A percentile compares a stretch with the other conserved stretches of the same genome.
Evolutionary conservation across 2,113 vertebrate genomes (phyloP).

Genomic region (Tyrannus savana): DNA sequence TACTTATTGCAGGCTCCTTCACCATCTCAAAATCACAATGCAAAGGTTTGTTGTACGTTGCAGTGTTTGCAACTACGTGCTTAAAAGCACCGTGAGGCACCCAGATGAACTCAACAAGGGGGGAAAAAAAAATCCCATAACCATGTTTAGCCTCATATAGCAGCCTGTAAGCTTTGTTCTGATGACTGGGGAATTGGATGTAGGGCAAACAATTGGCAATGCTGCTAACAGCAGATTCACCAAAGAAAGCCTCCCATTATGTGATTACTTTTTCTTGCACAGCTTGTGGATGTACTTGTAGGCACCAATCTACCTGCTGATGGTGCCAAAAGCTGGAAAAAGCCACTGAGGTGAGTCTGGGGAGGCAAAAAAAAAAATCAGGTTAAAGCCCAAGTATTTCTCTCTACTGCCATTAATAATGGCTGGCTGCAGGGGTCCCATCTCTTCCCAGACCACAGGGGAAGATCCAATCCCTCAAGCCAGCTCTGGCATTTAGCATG

Average conservation of each 20-base stretch:
- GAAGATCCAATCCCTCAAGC: not conserved
- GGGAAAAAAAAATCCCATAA: not conserved
- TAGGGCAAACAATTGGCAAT: not conserved
- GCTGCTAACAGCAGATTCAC: not conserved
- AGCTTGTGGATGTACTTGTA: not conserved
- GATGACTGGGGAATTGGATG: not conserved
- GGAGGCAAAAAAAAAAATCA: not conserved
- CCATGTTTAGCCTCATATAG: not conserved
- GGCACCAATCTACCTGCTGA: not conserved
- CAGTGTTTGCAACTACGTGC: not conserved
- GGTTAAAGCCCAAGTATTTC: not conserved
- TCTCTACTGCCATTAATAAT: not conserved
- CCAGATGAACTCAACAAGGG: not conserved
- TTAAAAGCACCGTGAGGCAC: not conserved
- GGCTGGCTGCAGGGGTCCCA: not conserved
- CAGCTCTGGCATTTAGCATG: not conserved
- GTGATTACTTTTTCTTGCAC: not conserved
- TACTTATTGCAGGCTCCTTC: not conserved
- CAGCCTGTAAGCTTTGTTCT: not conserved
- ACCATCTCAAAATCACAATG: rapidly evolving
- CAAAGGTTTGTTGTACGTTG: not conserved
- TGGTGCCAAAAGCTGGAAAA: not conserved
- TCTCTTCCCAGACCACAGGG: not conserved
- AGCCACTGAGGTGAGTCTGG: not conserved
- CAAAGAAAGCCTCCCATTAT: not conserved